These are phyloP conservation scores for Aricia agestis DNA, from an alignment of 1,140 invertebrate species.

Conservation along the genomic window DNA sequence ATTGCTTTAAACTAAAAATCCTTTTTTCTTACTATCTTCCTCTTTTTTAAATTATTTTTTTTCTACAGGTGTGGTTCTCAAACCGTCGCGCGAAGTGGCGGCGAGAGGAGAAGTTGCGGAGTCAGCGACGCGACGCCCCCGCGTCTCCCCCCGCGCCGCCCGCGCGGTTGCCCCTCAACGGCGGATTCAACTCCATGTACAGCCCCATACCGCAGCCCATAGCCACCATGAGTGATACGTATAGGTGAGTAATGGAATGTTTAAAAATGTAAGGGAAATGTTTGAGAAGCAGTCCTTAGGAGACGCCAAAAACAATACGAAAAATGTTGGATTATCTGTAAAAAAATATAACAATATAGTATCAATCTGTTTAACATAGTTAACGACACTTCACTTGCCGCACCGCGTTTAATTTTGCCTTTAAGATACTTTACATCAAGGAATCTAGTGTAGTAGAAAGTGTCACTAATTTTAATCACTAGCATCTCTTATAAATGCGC, in stretches of 20 bases:
- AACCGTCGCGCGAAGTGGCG: constrained; percentile 99
- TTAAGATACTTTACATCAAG: too few relatives aligned
- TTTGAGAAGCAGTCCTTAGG: too few relatives aligned
- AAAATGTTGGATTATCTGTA: too few relatives aligned
- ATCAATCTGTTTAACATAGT: too few relatives aligned
- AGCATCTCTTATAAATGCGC: background rate
- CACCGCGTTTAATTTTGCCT: too few relatives aligned
- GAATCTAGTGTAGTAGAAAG: too few relatives aligned
- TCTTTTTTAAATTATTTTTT: background rate
- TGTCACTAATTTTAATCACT: too few relatives aligned
- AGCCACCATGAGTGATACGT: constrained; percentile 93
- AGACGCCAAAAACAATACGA: too few relatives aligned
- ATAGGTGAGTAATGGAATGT: constrained; percentile 82
- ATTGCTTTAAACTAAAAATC: too few relatives aligned
- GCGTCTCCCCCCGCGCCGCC: constrained; percentile 78
- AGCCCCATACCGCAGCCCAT: constrained; percentile 95
- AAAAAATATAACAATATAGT: too few relatives aligned
- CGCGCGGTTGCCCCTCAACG: constrained; percentile 83
- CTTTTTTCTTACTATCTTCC: too few relatives aligned
- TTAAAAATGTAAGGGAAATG: background rate
- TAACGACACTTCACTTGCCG: too few relatives aligned
- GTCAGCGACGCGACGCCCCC: constrained; percentile 81
- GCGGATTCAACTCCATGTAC: constrained; percentile 96
- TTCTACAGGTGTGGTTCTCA: constrained; percentile 95
- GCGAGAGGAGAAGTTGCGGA: constrained; percentile 96